Evolutionary conservation across 2,797 vertebrate genomes (phyloP).

Genomic region (Clarias platycephalus): DNA sequence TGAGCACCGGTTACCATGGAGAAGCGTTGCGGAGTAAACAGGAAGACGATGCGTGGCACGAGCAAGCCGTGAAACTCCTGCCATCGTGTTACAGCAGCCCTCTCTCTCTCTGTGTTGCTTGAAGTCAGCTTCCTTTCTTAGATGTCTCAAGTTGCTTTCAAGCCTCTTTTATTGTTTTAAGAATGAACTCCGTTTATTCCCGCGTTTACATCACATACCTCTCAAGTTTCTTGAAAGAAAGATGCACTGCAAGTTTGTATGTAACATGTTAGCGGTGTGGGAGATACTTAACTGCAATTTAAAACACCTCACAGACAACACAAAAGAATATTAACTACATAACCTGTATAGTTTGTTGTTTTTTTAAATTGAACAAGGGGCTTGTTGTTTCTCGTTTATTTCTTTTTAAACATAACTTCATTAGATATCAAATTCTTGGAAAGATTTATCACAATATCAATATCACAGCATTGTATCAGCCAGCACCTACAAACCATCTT

Average conservation of each 20-base stretch:
- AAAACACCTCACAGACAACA: too few relatives aligned
- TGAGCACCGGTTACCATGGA: neutral
- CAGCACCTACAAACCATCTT: neutral
- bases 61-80: neutral
- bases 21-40: constrained; percentile 13
- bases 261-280: neutral
- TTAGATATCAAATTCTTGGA: too few relatives aligned
- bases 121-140: neutral
- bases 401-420: too few relatives aligned
- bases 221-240: too few relatives aligned
- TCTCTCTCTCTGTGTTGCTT: neutral
- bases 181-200: neutral
- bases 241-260: neutral
- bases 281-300: too few relatives aligned
- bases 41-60: neutral
- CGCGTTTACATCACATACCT: neutral
- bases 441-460: neutral
- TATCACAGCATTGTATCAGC: neutral
- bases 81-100: neutral
- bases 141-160: neutral
- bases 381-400: too few relatives aligned
- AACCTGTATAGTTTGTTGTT: too few relatives aligned
- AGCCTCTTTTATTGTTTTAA: neutral
- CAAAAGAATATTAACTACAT: too few relatives aligned
- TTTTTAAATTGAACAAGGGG: too few relatives aligned